Evolutionary conservation across 2,797 vertebrate genomes (phyloP), one percentile per base, ranked within the genome.

Genomic region (Ptychadena robeensis): DNA sequence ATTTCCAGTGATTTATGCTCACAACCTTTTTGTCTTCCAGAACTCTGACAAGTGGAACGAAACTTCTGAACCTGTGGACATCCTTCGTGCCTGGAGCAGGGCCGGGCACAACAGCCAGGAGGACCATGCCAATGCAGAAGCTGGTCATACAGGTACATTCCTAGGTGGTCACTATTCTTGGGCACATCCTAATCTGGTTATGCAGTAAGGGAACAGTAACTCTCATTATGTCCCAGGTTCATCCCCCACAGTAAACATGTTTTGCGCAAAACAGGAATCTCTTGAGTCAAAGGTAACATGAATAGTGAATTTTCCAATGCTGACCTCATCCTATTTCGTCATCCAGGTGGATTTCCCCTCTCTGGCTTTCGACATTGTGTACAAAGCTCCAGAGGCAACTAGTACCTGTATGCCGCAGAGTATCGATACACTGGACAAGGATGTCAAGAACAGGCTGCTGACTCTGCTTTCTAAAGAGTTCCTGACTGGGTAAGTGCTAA

Each of bases 291-390:
- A n/a, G n/a, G n/a, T n/a, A n/a, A n/a, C n/a, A n/a, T n/a, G n/a
- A n/a, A n/a, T n/a, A n/a, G n/a, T n/a, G n/a, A n/a, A n/a, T n/a
- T n/a, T n/a, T n/a, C n/a, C n/a, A n/a, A n/a, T n/a, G n/a, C n/a
- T n/a, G n/a, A n/a, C n/a, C n/a, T n/a, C n/a, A n/a, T n/a, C n/a
- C n/a, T n/a, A n/a, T n/a, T n/a, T n/a, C n/a, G n/a, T n/a, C n/a
- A n/a, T n/a, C n/a, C n/a, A n/a, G n/a, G n/a, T n/a, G n/a, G n/a
- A 98, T 79, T 99, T 99, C 67, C 96, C 97, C 59, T 93, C 88
- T 79, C 92, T 94, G 38, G 10, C 90, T 0, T 90, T 96, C 89
- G 94, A 98, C 66, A 93, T 97, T 87, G 89, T 96, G 80, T 98
- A 98, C 70, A 94, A 95, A 83, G 92, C 91, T 81, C 96, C 96